These are phyloP conservation scores for Perizoma affinitatum DNA, from an alignment of 2,888 invertebrate genomes.

Conservation along the genomic window DNA sequence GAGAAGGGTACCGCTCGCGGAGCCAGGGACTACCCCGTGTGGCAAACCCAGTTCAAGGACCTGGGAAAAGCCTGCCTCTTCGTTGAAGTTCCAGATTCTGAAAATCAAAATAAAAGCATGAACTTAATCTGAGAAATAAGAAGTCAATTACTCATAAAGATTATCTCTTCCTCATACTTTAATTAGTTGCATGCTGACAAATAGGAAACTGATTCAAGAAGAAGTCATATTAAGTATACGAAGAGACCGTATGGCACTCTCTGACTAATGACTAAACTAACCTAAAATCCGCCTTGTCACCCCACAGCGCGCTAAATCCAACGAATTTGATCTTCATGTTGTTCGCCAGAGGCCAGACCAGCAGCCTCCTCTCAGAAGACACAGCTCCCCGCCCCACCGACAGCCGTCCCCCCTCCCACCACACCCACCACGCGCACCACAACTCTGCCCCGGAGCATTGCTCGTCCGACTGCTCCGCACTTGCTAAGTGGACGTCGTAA, in stretches of 20 bases:
- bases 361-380: slow-evolving; percentile 80
- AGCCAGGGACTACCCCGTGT: slow-evolving; percentile 86
- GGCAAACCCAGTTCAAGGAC: slow-evolving; percentile 87
- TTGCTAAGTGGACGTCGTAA: slow-evolving; percentile 85
- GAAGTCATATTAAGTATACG: too few relatives aligned
- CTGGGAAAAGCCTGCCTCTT: slow-evolving; percentile 88
- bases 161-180: too few relatives aligned
- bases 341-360: slow-evolving; percentile 85
- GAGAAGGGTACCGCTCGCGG: slow-evolving; percentile 85
- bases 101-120: slow-evolving; percentile 1
- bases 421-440: slow-evolving; percentile 88
- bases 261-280: slow-evolving; percentile 48
- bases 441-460: slow-evolving; percentile 71
- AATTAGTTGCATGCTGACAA: too few relatives aligned
- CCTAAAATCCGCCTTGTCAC: slow-evolving; percentile 86
- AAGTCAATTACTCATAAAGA: background rate
- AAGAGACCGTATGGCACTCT: too few relatives aligned
- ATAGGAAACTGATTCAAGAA: too few relatives aligned
- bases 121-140: background rate
- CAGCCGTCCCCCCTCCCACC: slow-evolving; percentile 85
- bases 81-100: slow-evolving; percentile 89
- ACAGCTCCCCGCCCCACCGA: slow-evolving; percentile 84
- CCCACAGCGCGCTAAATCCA: slow-evolving; percentile 87
- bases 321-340: slow-evolving; percentile 85
- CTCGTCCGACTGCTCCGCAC: slow-evolving; percentile 84